Evolutionary conservation across 2,888 invertebrate genomes (phyloP).

Genomic region (Criorhina ranunculi): DNA sequence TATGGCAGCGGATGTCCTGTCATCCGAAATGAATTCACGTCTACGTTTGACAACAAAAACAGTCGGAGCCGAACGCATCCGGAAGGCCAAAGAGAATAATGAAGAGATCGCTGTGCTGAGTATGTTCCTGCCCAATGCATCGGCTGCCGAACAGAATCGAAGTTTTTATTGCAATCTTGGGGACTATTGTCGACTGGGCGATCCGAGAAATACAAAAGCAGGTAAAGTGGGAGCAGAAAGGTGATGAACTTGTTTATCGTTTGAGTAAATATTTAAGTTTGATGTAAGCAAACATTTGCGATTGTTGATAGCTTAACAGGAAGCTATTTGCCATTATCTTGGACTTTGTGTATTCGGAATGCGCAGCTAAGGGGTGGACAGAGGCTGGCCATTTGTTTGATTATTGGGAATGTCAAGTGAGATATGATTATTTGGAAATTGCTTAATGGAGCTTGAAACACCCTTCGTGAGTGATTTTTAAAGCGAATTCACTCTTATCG

Average conservation of each 20-base stretch:
- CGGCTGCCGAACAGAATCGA: slow-evolving; percentile 88
- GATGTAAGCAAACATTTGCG: slow-evolving; percentile 15
- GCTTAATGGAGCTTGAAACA: too few relatives aligned
- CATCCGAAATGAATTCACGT: slow-evolving; percentile 91
- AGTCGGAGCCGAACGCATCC: slow-evolving; percentile 92
- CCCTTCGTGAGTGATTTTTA: too few relatives aligned
- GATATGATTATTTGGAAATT: too few relatives aligned
- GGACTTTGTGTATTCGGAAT: neutral
- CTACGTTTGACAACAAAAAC: slow-evolving; percentile 91
- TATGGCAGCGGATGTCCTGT: slow-evolving; percentile 91
- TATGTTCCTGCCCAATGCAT: slow-evolving; percentile 90
- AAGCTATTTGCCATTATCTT: neutral
- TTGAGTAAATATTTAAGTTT: slow-evolving; percentile 49
- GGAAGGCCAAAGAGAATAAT: slow-evolving; percentile 91
- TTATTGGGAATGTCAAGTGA: neutral
- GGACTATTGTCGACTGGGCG: slow-evolving; percentile 90
- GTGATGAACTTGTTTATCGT: slow-evolving; percentile 43
- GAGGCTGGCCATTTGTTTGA: neutral
- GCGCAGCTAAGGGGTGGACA: neutral
- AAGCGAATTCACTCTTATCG: too few relatives aligned
- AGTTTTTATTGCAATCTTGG: slow-evolving; percentile 92
- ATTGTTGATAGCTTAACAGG: slow-evolving; percentile 12
- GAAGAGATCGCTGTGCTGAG: slow-evolving; percentile 95
- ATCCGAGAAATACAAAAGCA: slow-evolving; percentile 91
- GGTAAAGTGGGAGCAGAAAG: slow-evolving; percentile 85